phyloP scores from a whole-genome alignment of 2,113 vertebrate species.

The Muntiacus muntjak region DNA sequence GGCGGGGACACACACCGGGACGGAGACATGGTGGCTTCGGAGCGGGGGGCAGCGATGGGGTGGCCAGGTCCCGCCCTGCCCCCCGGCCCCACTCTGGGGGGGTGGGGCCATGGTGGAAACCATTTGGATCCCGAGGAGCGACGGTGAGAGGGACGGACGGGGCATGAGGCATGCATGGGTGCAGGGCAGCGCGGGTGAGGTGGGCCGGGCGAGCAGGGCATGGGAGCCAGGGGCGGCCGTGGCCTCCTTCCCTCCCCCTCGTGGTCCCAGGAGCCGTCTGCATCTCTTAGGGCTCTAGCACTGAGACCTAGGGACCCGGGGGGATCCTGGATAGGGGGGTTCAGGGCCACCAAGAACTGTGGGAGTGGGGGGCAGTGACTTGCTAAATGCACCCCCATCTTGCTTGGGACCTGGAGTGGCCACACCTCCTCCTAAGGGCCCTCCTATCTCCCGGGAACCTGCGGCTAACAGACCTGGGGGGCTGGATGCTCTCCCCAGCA shows the following conservation, averaged over 20 bases:
- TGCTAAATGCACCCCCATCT: not conserved
- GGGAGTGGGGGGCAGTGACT: not conserved
- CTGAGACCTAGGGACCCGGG: not conserved
- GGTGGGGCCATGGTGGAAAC: slow-evolving; percentile 29
- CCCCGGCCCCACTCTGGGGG: not conserved
- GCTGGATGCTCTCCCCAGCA: not conserved
- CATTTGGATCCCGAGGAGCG: slow-evolving; percentile 50
- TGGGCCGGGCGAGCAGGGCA: not conserved
- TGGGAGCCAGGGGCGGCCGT: not conserved
- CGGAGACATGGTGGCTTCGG: slow-evolving; percentile 52
- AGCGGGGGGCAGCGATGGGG: slow-evolving; percentile 40
- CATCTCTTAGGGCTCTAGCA: not conserved
- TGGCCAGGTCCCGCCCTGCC: not conserved
- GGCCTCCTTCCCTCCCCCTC: not conserved
- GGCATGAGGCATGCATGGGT: not conserved
- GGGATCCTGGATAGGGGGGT: not conserved
- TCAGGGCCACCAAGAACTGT: not conserved
- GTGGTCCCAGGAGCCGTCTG: rapidly evolving
- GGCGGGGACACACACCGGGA: slow-evolving; percentile 59
- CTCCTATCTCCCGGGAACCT: not conserved
- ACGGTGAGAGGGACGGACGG: not conserved
- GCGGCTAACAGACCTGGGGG: not conserved
- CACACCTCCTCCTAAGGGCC: rapidly evolving
- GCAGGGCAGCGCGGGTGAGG: not conserved
- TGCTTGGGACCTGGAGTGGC: not conserved